Conservation (phyloP, 2,888 invertebrate genomes). For the Netelia virgata region DNA sequence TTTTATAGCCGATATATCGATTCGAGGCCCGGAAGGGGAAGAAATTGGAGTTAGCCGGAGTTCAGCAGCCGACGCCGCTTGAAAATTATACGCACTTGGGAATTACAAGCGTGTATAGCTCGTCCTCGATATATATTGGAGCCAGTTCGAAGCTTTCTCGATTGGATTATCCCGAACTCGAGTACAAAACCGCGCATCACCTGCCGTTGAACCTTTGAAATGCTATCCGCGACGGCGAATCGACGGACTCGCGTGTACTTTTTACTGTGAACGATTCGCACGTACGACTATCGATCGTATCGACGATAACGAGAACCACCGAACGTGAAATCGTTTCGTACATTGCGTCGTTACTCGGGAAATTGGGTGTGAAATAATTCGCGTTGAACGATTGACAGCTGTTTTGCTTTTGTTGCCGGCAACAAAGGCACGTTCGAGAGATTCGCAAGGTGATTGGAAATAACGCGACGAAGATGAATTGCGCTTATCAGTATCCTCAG, state of each 20-base stretch:
- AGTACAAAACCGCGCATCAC: constrained; percentile 48
- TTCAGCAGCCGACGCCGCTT: constrained; percentile 44
- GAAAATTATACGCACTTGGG: constrained; percentile 59
- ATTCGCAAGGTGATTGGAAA: constrained; percentile 2
- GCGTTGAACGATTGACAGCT: too few species aligned
- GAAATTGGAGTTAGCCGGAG: constrained; percentile 31
- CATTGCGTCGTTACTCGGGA: too few species aligned
- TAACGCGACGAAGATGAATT: constrained; percentile 78
- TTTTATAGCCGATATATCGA: constrained; percentile 31
- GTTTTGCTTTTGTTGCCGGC: background rate
- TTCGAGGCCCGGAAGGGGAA: constrained; percentile 36
- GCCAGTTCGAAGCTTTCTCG: background rate
- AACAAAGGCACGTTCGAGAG: background rate
- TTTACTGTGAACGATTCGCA: constrained; percentile 25
- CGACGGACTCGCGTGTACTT: constrained; percentile 22
- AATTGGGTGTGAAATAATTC: too few species aligned
- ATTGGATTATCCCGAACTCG: constrained; percentile 3
- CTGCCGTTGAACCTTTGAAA: constrained; percentile 34
- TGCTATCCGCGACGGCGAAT: constrained; percentile 8
- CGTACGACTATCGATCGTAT: constrained; percentile 39
- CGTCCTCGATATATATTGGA: background rate
- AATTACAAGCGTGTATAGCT: constrained; percentile 54
- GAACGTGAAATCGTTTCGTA: constrained; percentile 6
- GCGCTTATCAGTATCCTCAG: constrained; percentile 83
- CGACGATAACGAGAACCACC: constrained; percentile 3